phyloP scores from a whole-genome alignment of 2,113 vertebrate genomes.

The Solenodon paradoxus region DNA sequence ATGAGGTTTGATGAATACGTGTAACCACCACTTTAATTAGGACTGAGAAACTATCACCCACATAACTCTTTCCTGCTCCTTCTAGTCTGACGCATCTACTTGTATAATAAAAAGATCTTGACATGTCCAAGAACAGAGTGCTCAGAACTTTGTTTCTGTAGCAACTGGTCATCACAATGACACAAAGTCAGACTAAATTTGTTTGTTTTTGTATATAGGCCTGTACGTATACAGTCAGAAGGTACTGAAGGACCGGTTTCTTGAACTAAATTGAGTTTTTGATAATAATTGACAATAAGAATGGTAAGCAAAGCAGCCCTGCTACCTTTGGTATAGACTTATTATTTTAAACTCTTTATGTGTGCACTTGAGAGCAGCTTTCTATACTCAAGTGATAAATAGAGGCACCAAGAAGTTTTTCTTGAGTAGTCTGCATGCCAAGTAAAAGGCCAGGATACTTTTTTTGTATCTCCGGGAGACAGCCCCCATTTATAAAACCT shows the following conservation, averaged over 20 bases:
- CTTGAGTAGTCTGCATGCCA: not conserved
- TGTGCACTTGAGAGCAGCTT: not conserved
- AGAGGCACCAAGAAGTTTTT: not conserved
- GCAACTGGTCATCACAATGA: not conserved
- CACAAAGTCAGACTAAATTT: not conserved
- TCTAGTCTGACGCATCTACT: not conserved
- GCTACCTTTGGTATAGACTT: not conserved
- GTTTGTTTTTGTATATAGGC: not conserved
- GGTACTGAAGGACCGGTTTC: not conserved
- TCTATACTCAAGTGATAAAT: not conserved
- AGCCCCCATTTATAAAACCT: not conserved
- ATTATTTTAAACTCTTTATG: not conserved
- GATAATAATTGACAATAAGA: not conserved
- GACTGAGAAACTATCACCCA: not conserved
- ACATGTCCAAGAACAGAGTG: not conserved
- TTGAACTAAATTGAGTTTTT: not conserved
- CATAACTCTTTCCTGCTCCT: not conserved
- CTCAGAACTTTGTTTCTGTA: not conserved
- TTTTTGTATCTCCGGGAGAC: not conserved
- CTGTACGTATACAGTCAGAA: not conserved
- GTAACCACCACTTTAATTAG: not conserved
- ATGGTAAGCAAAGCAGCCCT: not conserved
- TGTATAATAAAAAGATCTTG: not conserved
- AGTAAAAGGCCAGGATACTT: not conserved
- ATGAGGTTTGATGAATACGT: not conserved